Base-by-base conservation (phyloP, 2,797 vertebrate genomes). In the Peromyscus nudipes region DNA sequence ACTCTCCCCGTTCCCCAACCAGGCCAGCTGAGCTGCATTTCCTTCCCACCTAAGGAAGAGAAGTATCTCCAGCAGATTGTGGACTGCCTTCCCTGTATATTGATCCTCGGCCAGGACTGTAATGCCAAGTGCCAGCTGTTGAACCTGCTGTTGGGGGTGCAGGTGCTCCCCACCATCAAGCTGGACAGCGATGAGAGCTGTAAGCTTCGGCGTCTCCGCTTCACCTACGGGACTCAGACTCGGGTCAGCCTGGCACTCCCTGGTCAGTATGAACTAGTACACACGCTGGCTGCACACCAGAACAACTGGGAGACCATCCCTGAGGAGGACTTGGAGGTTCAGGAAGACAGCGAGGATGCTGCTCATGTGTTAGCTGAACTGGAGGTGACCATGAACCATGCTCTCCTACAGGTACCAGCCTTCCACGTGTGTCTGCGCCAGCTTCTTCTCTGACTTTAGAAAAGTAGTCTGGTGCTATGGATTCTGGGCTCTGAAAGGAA, bases 261-360 rank as follows among this genome's bases (percentile, higher is more conserved):
- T 0, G 99, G 99, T 91, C 99, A 99, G 97, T 99, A 99, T n/a
- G 99, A 99, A 98, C 98, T 99, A 94, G 99, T 99, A 73, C 99
- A 99, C 96, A 99, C 99, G 94, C 98, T 99, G 97, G 99, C 98
- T 3, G 99, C 99, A 0, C 99, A 99, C 98, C 98, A 99, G n/a
- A 99, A 99, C 13, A 99, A 99, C 95, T 99, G 99, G 99, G 99
- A 99, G 94, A 99, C 99, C 0, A 99, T 99, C 69, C 99, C 99
- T 0, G 98, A 99, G 96, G 99, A 99, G 98, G 99, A 99, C 98
- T 98, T 99, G 97, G 99, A 99, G 98, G 99, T 99, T 92, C 99
- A 99, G 1, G 99, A 99, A 46, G 99, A 99, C 94, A 98, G 98
- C 6, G 98, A 99, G 96, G 99, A 99, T 71, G 99, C 99, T 0